A percentile compares a stretch with the other conserved stretches of the same genome.
phyloP scores from a whole-genome alignment of 2,797 vertebrate genomes.

The Falco naumanni region DNA sequence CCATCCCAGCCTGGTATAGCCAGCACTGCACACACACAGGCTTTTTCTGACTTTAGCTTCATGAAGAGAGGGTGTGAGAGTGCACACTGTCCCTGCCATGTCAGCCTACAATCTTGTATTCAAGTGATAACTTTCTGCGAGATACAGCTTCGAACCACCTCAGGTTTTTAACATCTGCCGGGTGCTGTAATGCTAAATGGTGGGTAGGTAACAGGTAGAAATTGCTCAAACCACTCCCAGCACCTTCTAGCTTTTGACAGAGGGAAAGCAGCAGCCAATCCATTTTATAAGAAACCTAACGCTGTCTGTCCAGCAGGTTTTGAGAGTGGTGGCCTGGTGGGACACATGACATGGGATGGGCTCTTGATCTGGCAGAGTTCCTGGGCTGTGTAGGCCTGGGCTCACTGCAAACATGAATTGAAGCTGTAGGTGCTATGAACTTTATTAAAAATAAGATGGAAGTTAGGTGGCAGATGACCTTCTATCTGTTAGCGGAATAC shows the following conservation, averaged over 20 bases:
- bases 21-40: background rate
- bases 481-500: background rate
- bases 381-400: background rate
- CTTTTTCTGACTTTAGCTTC: background rate
- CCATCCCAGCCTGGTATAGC: background rate
- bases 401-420: background rate
- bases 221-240: background rate
- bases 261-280: background rate
- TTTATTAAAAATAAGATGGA: background rate
- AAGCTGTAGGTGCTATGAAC: background rate
- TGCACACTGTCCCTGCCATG: background rate
- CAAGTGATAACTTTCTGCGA: background rate
- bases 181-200: background rate
- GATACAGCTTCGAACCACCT: background rate
- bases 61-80: background rate
- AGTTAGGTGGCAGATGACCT: background rate
- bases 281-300: background rate
- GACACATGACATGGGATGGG: accelerated
- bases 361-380: background rate
- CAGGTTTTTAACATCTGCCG: background rate
- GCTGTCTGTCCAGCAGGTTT: background rate
- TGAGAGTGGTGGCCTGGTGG: background rate
- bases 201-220: background rate
- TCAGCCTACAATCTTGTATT: background rate
- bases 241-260: background rate